Evolutionary conservation across 1,140 invertebrate genomes (phyloP), one percentile per base, ranked within the genome.

Genomic region (Carposina sasakii): DNA sequence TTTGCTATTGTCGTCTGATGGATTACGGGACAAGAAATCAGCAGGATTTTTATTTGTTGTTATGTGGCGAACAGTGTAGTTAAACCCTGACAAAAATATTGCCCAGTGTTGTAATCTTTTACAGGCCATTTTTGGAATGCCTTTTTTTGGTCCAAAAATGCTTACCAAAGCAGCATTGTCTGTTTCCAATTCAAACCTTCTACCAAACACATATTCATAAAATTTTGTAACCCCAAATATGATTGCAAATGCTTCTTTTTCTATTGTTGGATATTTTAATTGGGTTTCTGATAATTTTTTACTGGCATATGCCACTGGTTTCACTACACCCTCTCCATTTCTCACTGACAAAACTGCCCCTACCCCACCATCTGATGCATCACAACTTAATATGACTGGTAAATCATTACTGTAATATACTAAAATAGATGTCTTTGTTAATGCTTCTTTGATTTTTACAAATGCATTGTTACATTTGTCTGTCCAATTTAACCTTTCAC

Each of bases 211-310:
- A 39, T 39, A 39, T 12, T 39, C 22, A 56, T 63, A 59, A 39
- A 63, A 63, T 51, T 59, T 59, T 19, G 46, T 61, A 13, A 61
- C 36, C 2, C 52, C 58, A 54, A 64, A 64, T 20, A 61, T 51
- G 12, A 63, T 57, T 19, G 56, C 47, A 15, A 53, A 22, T 6
- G 48, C 61, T 24, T 60, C 54, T 37, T 60, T 60, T 19, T 57
- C 57, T 42, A 57, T 39, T 21, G 19, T 22, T 22, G 36, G 9
- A 22, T 39, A 50, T 39, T 39, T 39, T 22, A 12, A 13, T 13
- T 39, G 19, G 2, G 19, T 20, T 12, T 8, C 17, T 37, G 26
- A 44, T 44, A 51, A 30, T 30, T 51, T 51, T 31, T 33, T 51
- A 42, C 48, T 51, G 12, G 41, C 48, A 39, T 28, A 51, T n/a